Evolutionary conservation across 2,888 invertebrate species (phyloP).

Genomic region (Parasteatoda lunata): DNA sequence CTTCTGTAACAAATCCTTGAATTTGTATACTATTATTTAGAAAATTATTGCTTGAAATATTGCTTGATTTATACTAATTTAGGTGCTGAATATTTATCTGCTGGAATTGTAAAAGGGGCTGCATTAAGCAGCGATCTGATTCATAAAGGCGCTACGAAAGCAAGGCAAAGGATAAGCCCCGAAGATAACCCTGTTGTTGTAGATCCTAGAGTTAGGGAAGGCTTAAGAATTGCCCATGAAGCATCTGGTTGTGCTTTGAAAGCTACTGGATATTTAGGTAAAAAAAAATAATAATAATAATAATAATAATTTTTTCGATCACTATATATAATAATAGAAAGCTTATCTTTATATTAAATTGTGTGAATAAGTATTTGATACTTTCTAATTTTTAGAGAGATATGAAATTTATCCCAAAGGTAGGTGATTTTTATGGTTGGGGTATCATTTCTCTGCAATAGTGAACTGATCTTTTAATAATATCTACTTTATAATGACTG

Average conservation of each 20-base stretch:
- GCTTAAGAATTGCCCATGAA: slow-evolving; percentile 80
- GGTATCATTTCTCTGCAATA: too few species aligned
- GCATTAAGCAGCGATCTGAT: slow-evolving; percentile 80
- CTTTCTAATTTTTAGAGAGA: too few species aligned
- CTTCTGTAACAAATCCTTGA: too few species aligned
- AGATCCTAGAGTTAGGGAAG: slow-evolving; percentile 78
- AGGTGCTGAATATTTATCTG: slow-evolving; percentile 81
- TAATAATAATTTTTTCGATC: too few species aligned
- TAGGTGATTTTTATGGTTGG: too few species aligned
- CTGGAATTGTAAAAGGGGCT: slow-evolving; percentile 81
- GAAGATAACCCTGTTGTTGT: slow-evolving; percentile 76
- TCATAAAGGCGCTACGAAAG: slow-evolving; percentile 79
- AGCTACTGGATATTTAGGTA: slow-evolving; percentile 81
- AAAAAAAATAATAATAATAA: slow-evolving; percentile 71
- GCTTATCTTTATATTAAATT: too few species aligned
- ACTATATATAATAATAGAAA: too few species aligned
- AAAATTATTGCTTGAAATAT: neutral
- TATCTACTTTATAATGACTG: too few species aligned
- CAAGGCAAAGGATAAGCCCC: slow-evolving; percentile 78
- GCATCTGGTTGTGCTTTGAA: slow-evolving; percentile 82
- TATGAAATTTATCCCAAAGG: too few species aligned
- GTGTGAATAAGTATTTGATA: too few species aligned
- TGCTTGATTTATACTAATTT: slow-evolving; percentile 16
- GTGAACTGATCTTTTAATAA: too few species aligned
- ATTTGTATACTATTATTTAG: neutral